Percentiles rank a stretch among this genome's conserved stretches.
Conservation (phyloP, 2,888 invertebrate species). For the Dynastes hyllus region DNA sequence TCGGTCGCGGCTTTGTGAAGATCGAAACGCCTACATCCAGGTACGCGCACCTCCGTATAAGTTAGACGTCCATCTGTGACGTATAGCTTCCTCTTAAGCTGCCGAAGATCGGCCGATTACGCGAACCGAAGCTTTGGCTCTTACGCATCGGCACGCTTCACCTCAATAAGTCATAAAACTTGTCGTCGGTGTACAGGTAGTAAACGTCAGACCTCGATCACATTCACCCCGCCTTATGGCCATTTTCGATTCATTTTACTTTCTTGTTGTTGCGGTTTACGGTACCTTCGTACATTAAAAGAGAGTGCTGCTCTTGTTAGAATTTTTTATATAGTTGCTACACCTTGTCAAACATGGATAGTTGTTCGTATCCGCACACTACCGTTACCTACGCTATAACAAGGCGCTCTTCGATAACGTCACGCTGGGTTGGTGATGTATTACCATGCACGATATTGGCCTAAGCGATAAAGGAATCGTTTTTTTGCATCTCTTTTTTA, state of each 20-base stretch:
- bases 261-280: not conserved
- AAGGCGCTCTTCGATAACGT: too few species aligned
- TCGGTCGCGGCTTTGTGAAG: not conserved
- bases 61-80: conserved; percentile 2
- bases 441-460: too few species aligned
- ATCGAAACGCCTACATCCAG: not conserved
- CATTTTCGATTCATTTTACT: not conserved
- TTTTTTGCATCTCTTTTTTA: too few species aligned
- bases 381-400: too few species aligned
- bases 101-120: not conserved
- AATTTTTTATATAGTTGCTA: too few species aligned
- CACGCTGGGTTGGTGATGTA: too few species aligned
- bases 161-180: conserved; percentile 29
- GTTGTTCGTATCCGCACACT: too few species aligned
- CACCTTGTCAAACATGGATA: too few species aligned
- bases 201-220: conserved; percentile 1
- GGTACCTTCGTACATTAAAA: too few species aligned
- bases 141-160: conserved; percentile 18
- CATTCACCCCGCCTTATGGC: not conserved
- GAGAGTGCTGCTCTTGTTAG: too few species aligned
- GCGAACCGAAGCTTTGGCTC: conserved; percentile 10
- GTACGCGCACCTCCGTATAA: not conserved
- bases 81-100: conserved; percentile 11
- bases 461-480: too few species aligned
- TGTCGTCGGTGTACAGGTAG: conserved; percentile 23